Base-by-base conservation (phyloP, 2,797 vertebrate genomes). In the Dromococcyx pavoninus region DNA sequence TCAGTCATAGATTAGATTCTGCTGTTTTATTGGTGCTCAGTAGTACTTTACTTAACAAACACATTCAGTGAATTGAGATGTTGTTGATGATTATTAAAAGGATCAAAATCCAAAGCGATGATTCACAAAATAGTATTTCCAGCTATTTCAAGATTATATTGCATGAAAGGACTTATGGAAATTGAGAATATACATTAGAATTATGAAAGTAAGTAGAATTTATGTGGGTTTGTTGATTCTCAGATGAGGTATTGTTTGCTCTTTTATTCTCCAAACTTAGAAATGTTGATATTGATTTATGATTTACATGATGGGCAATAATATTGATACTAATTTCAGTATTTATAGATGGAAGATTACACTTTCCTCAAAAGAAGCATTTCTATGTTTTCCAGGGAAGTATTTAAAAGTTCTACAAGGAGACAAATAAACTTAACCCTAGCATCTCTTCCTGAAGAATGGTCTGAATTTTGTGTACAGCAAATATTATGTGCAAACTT, bases 1-100 rank as follows among this genome's bases (percentile, higher is more conserved):
- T 70, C 88, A 93, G 72, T 57, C 51, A 60, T 75, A 80, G 91
- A 89, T 93, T 86, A 78, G 51, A 62, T 80, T 95, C 84, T 72
- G 19, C 76, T 78, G 39, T 51, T 92, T 89, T 91, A 84, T 50
- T 93, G 73, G 53, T 81, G 54, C 66, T 95, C 35, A 64, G 62
- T 64, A 86, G 58, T 73, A 57, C 66, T 95, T 91, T 44, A 62
- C 54, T 75, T 89, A 88, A 94, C 1, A 30, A 94, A 65, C 43
- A 51, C 39, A 86, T 80, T 89, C 72, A 71, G 50, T 66, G 51
- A 50, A 54, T 82, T 89, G 70, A 89, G 92, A 88, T 81, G 69
- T 21, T 71, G 48, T 88, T 95, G 92, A 50, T 53, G 19, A 3
- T 76, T 92, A 62, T 80, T 79, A 46, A 86, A 86, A 86, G 24